Percentiles rank a stretch among this genome's conserved stretches.
phyloP scores from a whole-genome alignment of 2,888 invertebrate species.

The Tillus elongatus region DNA sequence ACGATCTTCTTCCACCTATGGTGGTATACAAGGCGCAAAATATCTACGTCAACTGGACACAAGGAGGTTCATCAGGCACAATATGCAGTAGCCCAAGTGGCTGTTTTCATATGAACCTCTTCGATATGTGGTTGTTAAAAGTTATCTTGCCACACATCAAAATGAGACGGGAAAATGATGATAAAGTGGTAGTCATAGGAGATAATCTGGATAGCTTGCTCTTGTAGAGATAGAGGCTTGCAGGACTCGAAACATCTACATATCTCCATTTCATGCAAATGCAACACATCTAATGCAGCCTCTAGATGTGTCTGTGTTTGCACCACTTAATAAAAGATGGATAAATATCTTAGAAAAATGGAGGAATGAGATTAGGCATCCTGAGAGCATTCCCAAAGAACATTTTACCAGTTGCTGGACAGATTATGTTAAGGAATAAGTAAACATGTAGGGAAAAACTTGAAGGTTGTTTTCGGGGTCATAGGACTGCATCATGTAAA shows the following conservation, averaged over 20 bases:
- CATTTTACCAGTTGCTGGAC: slow-evolving; percentile 7
- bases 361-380: slow-evolving; percentile 11
- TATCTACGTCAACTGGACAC: slow-evolving; percentile 14
- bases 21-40: slow-evolving; percentile 28
- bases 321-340: slow-evolving; percentile 6
- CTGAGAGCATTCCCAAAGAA: slow-evolving; percentile 9
- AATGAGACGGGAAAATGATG: background rate
- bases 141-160: slow-evolving; percentile 4
- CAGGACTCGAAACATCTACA: slow-evolving; percentile 2
- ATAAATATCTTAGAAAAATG: slow-evolving; percentile 3
- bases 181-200: slow-evolving; percentile 23
- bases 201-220: slow-evolving; percentile 12
- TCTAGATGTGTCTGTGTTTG: slow-evolving; percentile 3
- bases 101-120: slow-evolving; percentile 4
- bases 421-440: slow-evolving; percentile 4
- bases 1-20: slow-evolving; percentile 28
- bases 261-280: slow-evolving; percentile 3
- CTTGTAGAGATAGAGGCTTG: slow-evolving; percentile 15
- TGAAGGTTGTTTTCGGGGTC: slow-evolving; percentile 11
- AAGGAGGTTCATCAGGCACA: background rate
- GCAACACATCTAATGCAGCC: slow-evolving; percentile 8
- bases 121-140: slow-evolving; percentile 4
- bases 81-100: slow-evolving; percentile 1
- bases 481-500: slow-evolving; percentile 1
- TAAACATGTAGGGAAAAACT: slow-evolving; percentile 7